These are phyloP conservation scores for Euura saliciscinereae DNA, from an alignment of 1,140 invertebrate species.

Conservation along the genomic window DNA sequence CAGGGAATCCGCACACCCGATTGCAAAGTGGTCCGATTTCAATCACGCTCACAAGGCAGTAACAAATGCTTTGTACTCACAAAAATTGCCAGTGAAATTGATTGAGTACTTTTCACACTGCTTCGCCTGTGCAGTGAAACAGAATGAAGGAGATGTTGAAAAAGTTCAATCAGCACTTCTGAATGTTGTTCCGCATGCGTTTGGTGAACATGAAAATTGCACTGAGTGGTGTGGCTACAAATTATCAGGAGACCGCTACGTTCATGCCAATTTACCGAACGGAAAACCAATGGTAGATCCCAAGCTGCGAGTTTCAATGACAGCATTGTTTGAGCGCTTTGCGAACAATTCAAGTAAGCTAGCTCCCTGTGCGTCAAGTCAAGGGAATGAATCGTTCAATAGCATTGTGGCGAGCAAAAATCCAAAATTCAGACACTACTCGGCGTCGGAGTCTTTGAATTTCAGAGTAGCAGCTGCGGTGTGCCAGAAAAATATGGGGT, in stretches of 20 bases:
- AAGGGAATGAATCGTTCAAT: constrained; percentile 30
- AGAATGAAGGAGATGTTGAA: constrained; percentile 17
- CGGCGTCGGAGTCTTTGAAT: constrained; percentile 23
- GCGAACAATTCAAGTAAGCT: constrained; percentile 17
- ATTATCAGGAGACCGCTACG: not conserved
- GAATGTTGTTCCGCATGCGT: constrained; percentile 19
- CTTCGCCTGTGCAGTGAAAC: constrained; percentile 17
- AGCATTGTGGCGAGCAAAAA: constrained; percentile 25
- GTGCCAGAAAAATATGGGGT: constrained; percentile 26
- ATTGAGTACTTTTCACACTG: constrained; percentile 20
- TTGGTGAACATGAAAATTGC: constrained; percentile 21
- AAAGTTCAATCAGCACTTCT: not conserved
- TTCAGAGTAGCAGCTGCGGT: constrained; percentile 24
- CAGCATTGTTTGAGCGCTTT: constrained; percentile 15
- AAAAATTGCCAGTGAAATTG: constrained; percentile 1
- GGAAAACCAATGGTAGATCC: not conserved
- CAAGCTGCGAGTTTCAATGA: not conserved
- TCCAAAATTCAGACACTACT: constrained; percentile 27
- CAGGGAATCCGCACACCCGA: not conserved
- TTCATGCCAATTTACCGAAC: not conserved
- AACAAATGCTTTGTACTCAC: constrained; percentile 10
- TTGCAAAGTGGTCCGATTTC: constrained; percentile 21
- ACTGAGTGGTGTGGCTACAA: not conserved
- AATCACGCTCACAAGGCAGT: constrained; percentile 16
- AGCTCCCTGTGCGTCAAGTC: constrained; percentile 25